A percentile compares a stretch with the other conserved stretches of the same genome.
phyloP scores from a whole-genome alignment of 2,113 vertebrate genomes.

The Tapirus terrestris region DNA sequence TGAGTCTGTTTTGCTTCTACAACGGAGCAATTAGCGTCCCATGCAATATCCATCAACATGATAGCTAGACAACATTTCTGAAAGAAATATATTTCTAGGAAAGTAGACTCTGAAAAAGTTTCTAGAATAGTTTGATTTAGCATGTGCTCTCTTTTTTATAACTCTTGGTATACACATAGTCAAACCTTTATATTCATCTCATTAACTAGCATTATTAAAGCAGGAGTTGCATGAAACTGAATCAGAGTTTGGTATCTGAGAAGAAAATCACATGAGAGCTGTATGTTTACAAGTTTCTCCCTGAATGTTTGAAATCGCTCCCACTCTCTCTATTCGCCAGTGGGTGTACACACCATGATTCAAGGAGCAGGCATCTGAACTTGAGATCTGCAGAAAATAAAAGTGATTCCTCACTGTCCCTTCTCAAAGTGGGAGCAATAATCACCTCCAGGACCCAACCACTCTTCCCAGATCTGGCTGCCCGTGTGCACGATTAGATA shows the following conservation, averaged over 20 bases:
- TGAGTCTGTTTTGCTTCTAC: neutral
- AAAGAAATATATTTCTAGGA: neutral
- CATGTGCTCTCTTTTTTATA: neutral
- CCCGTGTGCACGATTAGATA: accelerated
- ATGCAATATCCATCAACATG: accelerated
- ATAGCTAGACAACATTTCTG: neutral
- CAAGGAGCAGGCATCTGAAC: neutral
- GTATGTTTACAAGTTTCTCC: neutral
- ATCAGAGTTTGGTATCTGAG: neutral
- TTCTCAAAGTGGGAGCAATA: neutral
- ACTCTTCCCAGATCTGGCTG: neutral
- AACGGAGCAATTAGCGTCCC: neutral
- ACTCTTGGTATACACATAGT: neutral
- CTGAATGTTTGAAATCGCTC: neutral
- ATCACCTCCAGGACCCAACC: neutral
- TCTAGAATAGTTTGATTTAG: conserved; percentile 4
- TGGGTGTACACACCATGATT: neutral
- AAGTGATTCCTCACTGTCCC: neutral
- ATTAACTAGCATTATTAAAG: neutral
- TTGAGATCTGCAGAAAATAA: neutral
- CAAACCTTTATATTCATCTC: neutral
- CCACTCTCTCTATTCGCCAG: too few species aligned
- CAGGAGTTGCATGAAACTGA: neutral
- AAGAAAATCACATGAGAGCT: neutral
- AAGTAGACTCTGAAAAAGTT: neutral